Evolutionary conservation across 2,888 invertebrate genomes (phyloP).

Genomic region (Hirtodrosophila histrioides): DNA sequence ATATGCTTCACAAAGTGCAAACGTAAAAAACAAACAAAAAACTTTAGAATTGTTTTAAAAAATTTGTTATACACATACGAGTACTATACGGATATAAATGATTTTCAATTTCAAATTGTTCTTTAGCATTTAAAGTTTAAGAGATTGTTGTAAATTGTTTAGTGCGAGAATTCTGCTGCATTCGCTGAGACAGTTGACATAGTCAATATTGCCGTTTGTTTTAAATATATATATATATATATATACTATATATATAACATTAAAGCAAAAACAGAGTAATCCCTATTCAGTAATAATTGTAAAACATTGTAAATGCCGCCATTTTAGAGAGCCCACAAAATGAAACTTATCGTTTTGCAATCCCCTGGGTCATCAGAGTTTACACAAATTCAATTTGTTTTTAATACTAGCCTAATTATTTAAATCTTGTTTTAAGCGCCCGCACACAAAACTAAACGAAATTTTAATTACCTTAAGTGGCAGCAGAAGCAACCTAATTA

Average conservation of each 20-base stretch:
- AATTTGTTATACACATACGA: conserved; percentile 40
- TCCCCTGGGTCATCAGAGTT: conserved; percentile 23
- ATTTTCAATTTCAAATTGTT: conserved; percentile 68
- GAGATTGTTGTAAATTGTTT: conserved; percentile 62
- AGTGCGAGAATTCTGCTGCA: conserved; percentile 48
- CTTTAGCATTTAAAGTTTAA: conserved; percentile 71
- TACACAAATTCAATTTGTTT: conserved; percentile 73
- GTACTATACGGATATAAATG: conserved; percentile 24
- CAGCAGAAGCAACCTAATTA: conserved; percentile 57
- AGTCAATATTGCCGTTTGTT: conserved; percentile 57
- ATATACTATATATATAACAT: neutral
- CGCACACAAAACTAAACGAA: conserved; percentile 34
- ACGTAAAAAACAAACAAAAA: conserved; percentile 18
- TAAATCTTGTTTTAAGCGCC: conserved; percentile 45
- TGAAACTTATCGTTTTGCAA: conserved; percentile 17
- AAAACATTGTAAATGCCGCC: conserved; percentile 54
- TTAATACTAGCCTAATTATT: conserved; percentile 68
- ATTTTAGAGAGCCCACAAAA: conserved; percentile 25
- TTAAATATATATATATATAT: conserved; percentile 1
- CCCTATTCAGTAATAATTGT: conserved; percentile 27
- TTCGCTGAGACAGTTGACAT: conserved; percentile 55
- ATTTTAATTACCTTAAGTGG: conserved; percentile 54
- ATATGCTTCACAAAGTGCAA: conserved; percentile 49
- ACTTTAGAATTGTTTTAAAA: conserved; percentile 42
- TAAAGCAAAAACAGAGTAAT: conserved; percentile 5